Evolutionary conservation across 2,888 invertebrate genomes (phyloP).

Genomic region (Artemia sinica): DNA sequence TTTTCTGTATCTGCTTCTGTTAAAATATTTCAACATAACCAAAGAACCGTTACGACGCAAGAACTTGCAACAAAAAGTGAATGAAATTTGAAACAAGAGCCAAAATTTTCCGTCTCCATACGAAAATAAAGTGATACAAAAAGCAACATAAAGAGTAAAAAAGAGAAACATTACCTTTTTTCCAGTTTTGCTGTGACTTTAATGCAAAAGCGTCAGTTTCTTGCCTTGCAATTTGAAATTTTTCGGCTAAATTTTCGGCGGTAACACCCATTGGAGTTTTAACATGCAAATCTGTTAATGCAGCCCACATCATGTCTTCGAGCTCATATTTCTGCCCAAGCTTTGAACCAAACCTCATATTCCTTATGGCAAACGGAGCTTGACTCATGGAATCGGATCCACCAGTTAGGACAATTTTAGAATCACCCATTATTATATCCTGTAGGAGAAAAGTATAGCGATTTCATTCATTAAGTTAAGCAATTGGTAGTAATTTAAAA

Average conservation of each 20-base stretch:
- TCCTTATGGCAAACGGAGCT: constrained; percentile 65
- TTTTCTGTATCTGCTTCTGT: no score
- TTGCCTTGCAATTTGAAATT: constrained; percentile 58
- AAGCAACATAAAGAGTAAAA: not conserved
- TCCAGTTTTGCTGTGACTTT: constrained; percentile 71
- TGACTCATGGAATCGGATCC: constrained; percentile 93
- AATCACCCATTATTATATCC: constrained; percentile 69
- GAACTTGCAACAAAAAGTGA: no score
- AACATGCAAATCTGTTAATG: constrained; percentile 69
- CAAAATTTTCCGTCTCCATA: no score
- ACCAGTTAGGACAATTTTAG: constrained; percentile 70
- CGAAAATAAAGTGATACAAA: not conserved
- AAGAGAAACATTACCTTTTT: constrained; percentile 41
- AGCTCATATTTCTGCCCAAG: constrained; percentile 56
- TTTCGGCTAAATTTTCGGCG: constrained; percentile 75
- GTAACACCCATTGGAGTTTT: constrained; percentile 90
- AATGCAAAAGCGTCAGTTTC: constrained; percentile 72
- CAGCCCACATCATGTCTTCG: constrained; percentile 78
- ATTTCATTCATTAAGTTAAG: constrained; percentile 11
- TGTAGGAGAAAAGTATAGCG: constrained; percentile 32
- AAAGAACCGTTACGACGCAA: no score
- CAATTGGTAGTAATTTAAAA: not conserved
- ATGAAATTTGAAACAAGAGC: no score
- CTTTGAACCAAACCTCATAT: constrained; percentile 68
- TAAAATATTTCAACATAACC: no score